Conservation (phyloP, 2,888 invertebrate species). For the Drosophila multiciliata region DNA sequence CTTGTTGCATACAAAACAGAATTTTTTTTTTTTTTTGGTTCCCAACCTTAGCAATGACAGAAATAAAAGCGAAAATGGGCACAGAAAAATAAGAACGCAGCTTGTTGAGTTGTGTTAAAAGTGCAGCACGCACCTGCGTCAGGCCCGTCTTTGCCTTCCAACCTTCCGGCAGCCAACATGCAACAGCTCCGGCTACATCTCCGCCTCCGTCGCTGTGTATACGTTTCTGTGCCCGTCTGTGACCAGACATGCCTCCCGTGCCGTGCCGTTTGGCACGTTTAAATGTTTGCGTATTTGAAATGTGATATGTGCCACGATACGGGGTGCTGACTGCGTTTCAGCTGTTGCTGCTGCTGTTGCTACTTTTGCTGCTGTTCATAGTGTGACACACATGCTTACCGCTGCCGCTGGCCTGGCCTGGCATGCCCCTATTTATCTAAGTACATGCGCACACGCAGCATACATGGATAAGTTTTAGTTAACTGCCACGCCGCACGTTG, state of each 20-base stretch:
- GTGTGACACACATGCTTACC: constrained; percentile 30
- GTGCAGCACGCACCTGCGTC: constrained; percentile 44
- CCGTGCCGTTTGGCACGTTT: constrained; percentile 48
- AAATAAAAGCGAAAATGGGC: constrained; percentile 5
- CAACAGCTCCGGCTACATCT: constrained; percentile 8
- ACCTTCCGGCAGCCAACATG: constrained; percentile 26
- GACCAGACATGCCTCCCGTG: constrained; percentile 14
- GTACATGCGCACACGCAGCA: constrained; percentile 42
- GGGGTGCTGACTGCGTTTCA: constrained; percentile 21
- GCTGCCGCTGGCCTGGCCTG: not conserved
- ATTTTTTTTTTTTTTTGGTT: not conserved
- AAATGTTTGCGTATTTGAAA: constrained; percentile 61
- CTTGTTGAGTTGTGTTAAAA: constrained; percentile 5
- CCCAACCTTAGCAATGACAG: not conserved
- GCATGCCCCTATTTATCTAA: constrained; percentile 25
- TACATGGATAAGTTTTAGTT: constrained; percentile 40
- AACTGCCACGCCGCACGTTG: constrained; percentile 33
- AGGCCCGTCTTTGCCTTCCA: constrained; percentile 10
- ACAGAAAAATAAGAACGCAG: constrained; percentile 2
- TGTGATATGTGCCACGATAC: constrained; percentile 47
- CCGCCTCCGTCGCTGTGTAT: not conserved
- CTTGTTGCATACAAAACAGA: constrained; percentile 46
- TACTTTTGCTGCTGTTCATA: constrained; percentile 6
- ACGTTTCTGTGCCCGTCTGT: not conserved
- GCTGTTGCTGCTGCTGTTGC: not conserved